A percentile compares a stretch with the other conserved stretches of the same genome.
Conservation (phyloP, 2,888 invertebrate genomes). For the Glaucopsyche alexis region DNA sequence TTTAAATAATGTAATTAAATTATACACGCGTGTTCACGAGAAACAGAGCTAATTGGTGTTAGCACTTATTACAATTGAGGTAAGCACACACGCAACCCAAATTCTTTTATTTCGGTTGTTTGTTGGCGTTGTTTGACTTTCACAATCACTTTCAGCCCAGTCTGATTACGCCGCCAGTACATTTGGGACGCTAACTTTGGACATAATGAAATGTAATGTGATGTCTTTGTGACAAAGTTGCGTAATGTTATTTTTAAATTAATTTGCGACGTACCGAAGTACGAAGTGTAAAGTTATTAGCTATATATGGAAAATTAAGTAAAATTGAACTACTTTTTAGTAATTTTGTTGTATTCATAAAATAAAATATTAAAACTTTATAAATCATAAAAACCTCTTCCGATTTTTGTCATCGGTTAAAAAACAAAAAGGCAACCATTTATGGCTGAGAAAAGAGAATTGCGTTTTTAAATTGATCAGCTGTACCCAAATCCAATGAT, state of each 20-base stretch:
- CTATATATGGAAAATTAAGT: not conserved
- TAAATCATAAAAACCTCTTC: no score
- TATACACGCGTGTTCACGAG: conserved; percentile 46
- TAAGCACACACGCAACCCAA: conserved; percentile 42
- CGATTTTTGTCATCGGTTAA: no score
- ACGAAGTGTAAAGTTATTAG: not conserved
- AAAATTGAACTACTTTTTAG: not conserved
- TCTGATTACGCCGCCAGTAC: not conserved
- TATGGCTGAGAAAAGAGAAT: no score
- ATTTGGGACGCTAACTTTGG: conserved; percentile 16
- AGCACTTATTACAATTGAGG: conserved; percentile 52
- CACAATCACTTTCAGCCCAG: conserved; percentile 17
- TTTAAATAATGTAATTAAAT: conserved; percentile 25
- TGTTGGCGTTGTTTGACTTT: conserved; percentile 23
- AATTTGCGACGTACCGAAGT: not conserved
- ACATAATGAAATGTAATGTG: conserved; percentile 17
- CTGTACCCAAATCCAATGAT: no score
- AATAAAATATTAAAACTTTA: no score
- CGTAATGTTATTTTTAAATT: conserved; percentile 1
- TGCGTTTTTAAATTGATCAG: no score
- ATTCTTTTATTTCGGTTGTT: conserved; percentile 36
- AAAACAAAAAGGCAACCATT: no score
- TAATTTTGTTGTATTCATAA: not conserved
- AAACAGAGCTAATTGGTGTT: conserved; percentile 62
- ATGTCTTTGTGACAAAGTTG: conserved; percentile 7